A percentile compares a stretch with the other conserved stretches of the same genome.
Conservation (phyloP, 2,888 invertebrate genomes). For the Sericinus montela region DNA sequence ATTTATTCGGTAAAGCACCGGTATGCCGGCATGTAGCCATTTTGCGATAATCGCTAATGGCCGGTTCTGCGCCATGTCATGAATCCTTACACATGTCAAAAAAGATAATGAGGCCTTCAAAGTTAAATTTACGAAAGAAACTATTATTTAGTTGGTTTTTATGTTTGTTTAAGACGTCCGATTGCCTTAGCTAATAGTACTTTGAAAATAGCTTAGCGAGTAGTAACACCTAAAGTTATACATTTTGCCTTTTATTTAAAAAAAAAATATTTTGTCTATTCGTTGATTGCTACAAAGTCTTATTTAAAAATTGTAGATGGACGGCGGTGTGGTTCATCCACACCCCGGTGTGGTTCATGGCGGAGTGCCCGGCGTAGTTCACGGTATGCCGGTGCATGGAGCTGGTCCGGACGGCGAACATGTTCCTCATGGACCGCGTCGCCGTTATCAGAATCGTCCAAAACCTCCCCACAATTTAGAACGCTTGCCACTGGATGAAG, state of each 20-base stretch:
- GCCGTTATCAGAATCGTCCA: slow-evolving; percentile 65
- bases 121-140: no score
- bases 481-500: slow-evolving; percentile 83
- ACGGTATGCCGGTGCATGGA: slow-evolving; percentile 62
- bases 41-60: slow-evolving; percentile 50
- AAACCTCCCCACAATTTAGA: slow-evolving; percentile 70
- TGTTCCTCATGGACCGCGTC: slow-evolving; percentile 57
- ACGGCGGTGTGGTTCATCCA: slow-evolving; percentile 60
- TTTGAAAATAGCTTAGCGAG: no score
- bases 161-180: no score
- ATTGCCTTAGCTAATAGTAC: no score
- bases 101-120: no score
- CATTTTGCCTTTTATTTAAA: no score
- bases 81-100: slow-evolving; percentile 38
- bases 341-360: slow-evolving; percentile 59
- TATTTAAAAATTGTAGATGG: slow-evolving; percentile 49
- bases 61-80: slow-evolving; percentile 68
- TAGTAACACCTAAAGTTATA: no score
- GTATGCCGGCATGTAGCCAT: slow-evolving; percentile 62
- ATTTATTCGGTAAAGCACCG: not conserved
- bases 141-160: no score
- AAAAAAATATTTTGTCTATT: no score
- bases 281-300: no score
- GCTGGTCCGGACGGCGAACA: slow-evolving; percentile 68
- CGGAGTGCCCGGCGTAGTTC: slow-evolving; percentile 57